Evolutionary conservation across 2,888 invertebrate species (phyloP).

Genomic region (Coenonympha arcania): DNA sequence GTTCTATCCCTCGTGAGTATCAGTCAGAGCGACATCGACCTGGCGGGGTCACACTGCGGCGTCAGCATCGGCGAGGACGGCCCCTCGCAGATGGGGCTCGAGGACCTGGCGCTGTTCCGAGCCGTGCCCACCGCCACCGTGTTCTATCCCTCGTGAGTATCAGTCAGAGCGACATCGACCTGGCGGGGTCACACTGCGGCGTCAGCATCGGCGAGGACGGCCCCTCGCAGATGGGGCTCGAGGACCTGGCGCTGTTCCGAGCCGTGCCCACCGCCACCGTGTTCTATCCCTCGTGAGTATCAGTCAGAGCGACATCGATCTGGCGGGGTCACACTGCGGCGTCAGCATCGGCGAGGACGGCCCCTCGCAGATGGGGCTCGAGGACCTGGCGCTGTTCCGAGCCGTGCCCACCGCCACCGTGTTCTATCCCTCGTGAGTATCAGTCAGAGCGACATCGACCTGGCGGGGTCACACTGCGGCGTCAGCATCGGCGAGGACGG

Average conservation of each 20-base stretch:
- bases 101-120: slow-evolving; percentile 97
- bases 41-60: slow-evolving; percentile 97
- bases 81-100: slow-evolving; percentile 99
- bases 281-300: slow-evolving; percentile 79
- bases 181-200: slow-evolving; percentile 97
- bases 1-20: slow-evolving; percentile 79
- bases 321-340: slow-evolving; percentile 97
- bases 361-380: slow-evolving; percentile 99
- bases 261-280: slow-evolving; percentile 86
- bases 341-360: slow-evolving; percentile 99
- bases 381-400: slow-evolving; percentile 97
- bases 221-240: slow-evolving; percentile 99
- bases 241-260: slow-evolving; percentile 97
- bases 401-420: slow-evolving; percentile 86
- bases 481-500: slow-evolving; percentile 99
- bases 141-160: slow-evolving; percentile 79
- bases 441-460: slow-evolving; percentile 97
- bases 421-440: slow-evolving; percentile 79
- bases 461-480: slow-evolving; percentile 97
- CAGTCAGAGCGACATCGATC: slow-evolving; percentile 97
- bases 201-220: slow-evolving; percentile 99
- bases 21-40: slow-evolving; percentile 97
- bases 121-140: slow-evolving; percentile 86
- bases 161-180: slow-evolving; percentile 97
- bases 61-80: slow-evolving; percentile 99